Evolutionary conservation across 2,113 vertebrate genomes (phyloP).

Genomic region (Natator depressus): DNA sequence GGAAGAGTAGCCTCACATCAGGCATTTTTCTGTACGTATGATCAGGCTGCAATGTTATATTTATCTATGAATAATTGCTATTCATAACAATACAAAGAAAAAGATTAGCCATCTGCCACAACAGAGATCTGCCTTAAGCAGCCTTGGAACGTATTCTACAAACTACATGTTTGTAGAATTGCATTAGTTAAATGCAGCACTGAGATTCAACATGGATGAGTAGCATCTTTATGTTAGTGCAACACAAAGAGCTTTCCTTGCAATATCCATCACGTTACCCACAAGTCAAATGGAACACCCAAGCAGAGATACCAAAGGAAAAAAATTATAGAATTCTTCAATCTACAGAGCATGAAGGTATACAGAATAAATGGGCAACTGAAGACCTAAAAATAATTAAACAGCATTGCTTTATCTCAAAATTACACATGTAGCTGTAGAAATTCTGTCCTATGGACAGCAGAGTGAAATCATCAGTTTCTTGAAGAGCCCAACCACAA

Average conservation of each 20-base stretch:
- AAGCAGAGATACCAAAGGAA: accelerated
- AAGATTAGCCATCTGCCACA: not conserved
- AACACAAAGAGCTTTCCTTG: not conserved
- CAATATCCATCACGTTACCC: not conserved
- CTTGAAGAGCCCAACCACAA: not conserved
- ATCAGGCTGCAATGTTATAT: not conserved
- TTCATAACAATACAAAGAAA: not conserved
- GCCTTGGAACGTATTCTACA: not conserved
- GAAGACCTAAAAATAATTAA: not conserved
- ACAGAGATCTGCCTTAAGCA: conserved; percentile 22
- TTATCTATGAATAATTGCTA: conserved; percentile 41
- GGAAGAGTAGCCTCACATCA: not conserved
- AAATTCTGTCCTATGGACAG: not conserved
- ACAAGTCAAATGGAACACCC: not conserved
- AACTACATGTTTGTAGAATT: not conserved
- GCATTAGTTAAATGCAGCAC: not conserved
- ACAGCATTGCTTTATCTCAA: not conserved
- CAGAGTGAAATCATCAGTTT: not conserved
- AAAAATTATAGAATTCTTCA: not conserved
- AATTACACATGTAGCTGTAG: not conserved
- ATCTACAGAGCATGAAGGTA: not conserved
- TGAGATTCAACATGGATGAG: not conserved
- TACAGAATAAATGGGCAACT: conserved; percentile 19
- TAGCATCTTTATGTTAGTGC: not conserved
- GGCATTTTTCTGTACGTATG: not conserved